A percentile compares a stretch with the other conserved stretches of the same genome.
Conservation (phyloP, 2,888 invertebrate genomes). For the Eupeodes luniger region DNA sequence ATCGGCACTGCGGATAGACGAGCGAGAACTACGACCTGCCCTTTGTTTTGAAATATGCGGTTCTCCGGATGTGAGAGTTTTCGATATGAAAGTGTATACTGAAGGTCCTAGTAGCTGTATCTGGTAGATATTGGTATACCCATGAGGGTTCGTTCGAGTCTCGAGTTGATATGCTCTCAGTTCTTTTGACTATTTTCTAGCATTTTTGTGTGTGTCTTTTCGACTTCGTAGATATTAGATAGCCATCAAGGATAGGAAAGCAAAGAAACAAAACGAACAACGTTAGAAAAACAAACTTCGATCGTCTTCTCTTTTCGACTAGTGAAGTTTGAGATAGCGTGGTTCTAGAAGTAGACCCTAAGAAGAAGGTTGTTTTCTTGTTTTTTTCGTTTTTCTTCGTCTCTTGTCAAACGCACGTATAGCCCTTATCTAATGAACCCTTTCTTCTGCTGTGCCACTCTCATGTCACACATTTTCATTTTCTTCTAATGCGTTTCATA, state of each 20-base stretch:
- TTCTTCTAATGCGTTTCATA: conserved; percentile 65
- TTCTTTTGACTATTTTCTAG: conserved; percentile 57
- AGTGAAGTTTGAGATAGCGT: not conserved
- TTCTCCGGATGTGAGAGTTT: conserved; percentile 55
- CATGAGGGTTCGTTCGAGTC: conserved; percentile 39
- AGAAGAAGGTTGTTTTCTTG: conserved; percentile 39
- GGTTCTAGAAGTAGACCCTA: conserved; percentile 11
- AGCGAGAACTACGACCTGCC: conserved; percentile 29
- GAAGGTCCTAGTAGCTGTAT: conserved; percentile 61
- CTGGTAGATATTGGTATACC: not conserved
- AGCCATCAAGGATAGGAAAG: conserved; percentile 46
- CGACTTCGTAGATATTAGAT: conserved; percentile 54
- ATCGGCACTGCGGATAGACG: conserved; percentile 37
- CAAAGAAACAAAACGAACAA: conserved; percentile 46
- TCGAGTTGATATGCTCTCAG: conserved; percentile 37
- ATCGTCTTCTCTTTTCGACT: conserved; percentile 54
- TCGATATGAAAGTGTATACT: conserved; percentile 19
- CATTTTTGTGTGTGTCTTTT: conserved; percentile 60
- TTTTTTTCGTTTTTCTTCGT: conserved; percentile 23
- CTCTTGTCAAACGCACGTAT: conserved; percentile 25
- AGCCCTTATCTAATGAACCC: conserved; percentile 69
- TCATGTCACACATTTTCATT: conserved; percentile 10
- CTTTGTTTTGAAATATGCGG: not conserved
- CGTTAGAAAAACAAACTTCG: conserved; percentile 50
- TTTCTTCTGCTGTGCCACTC: conserved; percentile 54